Conservation (phyloP, 2,797 vertebrate genomes). For the Coranthus polyacanthus region DNA sequence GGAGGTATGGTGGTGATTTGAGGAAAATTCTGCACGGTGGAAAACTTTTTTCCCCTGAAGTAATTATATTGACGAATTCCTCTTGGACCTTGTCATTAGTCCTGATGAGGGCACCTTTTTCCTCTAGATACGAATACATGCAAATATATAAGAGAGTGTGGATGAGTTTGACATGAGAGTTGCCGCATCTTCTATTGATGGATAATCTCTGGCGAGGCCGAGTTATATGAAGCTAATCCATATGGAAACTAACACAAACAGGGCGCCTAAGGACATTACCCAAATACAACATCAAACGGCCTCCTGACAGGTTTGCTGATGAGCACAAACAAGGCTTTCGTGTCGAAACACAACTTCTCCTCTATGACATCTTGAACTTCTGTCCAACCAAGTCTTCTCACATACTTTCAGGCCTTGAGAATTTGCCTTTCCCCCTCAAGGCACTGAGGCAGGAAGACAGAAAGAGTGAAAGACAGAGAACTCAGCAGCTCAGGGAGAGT, state of each 20-base stretch:
- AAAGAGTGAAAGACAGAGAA: slow-evolving; percentile 75
- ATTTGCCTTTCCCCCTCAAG: slow-evolving; percentile 76
- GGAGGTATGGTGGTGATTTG: slow-evolving; percentile 78
- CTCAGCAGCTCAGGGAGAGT: slow-evolving; percentile 71
- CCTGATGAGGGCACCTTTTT: slow-evolving; percentile 35
- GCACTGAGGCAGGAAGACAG: slow-evolving; percentile 66
- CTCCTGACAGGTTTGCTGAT: slow-evolving; percentile 87
- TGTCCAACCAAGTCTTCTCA: slow-evolving; percentile 84
- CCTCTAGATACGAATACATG: slow-evolving; percentile 2
- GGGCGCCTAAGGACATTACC: slow-evolving; percentile 77
- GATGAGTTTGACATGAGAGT: slow-evolving; percentile 48
- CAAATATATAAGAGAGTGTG: slow-evolving; percentile 18
- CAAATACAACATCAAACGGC: slow-evolving; percentile 84
- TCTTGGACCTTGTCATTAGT: slow-evolving; percentile 60
- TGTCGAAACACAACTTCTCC: slow-evolving; percentile 85
- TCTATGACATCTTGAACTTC: slow-evolving; percentile 85
- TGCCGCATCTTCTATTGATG: slow-evolving; percentile 54
- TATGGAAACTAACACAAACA: slow-evolving; percentile 84
- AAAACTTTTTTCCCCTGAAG: slow-evolving; percentile 65
- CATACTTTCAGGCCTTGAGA: slow-evolving; percentile 82
- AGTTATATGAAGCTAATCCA: slow-evolving; percentile 82
- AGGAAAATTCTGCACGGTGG: slow-evolving; percentile 61
- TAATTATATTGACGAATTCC: slow-evolving; percentile 73
- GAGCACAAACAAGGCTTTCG: slow-evolving; percentile 86
- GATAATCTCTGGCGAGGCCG: slow-evolving; percentile 64